phyloP scores from a whole-genome alignment of 2,113 vertebrate species.

The Actenoides hombroni region DNA sequence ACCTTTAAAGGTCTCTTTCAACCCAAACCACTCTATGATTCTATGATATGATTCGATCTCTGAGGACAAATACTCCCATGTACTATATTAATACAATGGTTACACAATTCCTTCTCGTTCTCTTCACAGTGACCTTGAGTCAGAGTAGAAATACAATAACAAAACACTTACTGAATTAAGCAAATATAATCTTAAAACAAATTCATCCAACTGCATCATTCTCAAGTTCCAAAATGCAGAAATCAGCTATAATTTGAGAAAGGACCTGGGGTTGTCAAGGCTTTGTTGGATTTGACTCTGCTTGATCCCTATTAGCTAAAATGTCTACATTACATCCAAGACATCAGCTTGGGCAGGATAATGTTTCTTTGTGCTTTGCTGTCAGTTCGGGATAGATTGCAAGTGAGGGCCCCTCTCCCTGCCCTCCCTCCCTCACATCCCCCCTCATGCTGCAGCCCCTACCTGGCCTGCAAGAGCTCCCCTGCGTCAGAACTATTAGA shows the following conservation, averaged over 20 bases:
- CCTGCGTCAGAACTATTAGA: background rate
- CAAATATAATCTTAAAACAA: background rate
- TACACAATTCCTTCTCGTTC: background rate
- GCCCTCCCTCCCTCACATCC: too few species aligned
- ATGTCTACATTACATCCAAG: background rate
- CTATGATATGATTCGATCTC: background rate
- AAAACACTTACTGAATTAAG: background rate
- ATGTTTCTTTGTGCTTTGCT: background rate
- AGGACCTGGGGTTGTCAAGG: too few species aligned
- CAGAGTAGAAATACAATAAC: background rate
- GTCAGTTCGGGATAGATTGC: background rate
- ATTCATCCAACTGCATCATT: background rate
- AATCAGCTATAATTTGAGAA: background rate
- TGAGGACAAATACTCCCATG: background rate
- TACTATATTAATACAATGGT: background rate
- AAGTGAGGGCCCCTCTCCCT: background rate
- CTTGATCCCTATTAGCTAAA: background rate
- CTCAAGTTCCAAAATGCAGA: background rate
- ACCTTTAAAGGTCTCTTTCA: too few species aligned
- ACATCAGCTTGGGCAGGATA: background rate
- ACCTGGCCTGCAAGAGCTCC: background rate
- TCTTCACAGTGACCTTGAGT: background rate
- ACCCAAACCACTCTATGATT: too few species aligned
- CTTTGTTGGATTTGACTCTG: background rate
- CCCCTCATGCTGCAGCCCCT: background rate